Evolutionary conservation across 2,888 invertebrate genomes (phyloP), one percentile per base, ranked within the genome.

Genomic region (Desoria tigrina): DNA sequence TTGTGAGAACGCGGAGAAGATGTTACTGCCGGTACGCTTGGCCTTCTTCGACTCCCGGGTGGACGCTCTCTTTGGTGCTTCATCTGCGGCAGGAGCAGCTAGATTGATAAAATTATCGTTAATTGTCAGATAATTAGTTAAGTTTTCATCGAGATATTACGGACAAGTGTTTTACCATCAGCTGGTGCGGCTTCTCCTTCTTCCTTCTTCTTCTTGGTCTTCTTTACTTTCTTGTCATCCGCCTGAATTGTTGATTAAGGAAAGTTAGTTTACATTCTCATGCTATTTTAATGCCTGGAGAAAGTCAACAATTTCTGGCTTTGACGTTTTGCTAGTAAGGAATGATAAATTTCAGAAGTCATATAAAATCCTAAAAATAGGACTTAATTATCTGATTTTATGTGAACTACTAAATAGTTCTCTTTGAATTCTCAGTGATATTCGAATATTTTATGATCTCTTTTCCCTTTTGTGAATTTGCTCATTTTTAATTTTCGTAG

Each of bases 1-100:
- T 85, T 94, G 94, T 79, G 93, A 89, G 88, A 95, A 94, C 90
- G 94, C 93, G 80, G 94, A 93, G 87, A 94, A 94, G 82, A 94
- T 94, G 84, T 92, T 94, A 85, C 93, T 93, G 78, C 94, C 94
- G 81, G 90, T 87, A 81, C 92, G 88, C 84, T 93, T 93, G 78
- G 90, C 90, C 68, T 84, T 85, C 81, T 87, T 88, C 78, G 86
- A 86, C 82, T 90, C 90, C 78, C 92, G 90, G 77, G 91, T 88
- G 79, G 90, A 90, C 75, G 90, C 90, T 78, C 88, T 87, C 80
- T 90, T 86, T 63, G 83, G 83, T 77, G 86, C 86, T 72, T 86
- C 85, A 50, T 81, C 81, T 14, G 82, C 80, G 27, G 82, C 80
- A 76, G 87, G 84, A 63, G 86, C 81, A 50, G 86, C 84, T 55